Evolutionary conservation across 2,113 vertebrate genomes (phyloP), one percentile per base, ranked within the genome.

Genomic region (Anarhynchus alexandrinus): DNA sequence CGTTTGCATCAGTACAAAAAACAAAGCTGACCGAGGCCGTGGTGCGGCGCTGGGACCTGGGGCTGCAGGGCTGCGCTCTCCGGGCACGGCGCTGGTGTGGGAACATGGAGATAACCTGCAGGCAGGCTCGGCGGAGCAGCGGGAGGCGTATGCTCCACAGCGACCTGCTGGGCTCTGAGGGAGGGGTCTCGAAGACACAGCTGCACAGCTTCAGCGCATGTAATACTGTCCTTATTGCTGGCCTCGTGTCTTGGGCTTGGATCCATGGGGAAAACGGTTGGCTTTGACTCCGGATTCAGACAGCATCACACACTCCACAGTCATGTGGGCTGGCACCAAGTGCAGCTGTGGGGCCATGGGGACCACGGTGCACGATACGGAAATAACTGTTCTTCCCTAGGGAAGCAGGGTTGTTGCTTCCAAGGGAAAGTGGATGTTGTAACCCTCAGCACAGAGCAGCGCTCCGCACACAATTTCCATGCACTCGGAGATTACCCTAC

Each of bases 11-110:
- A 7, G 85, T 59, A 79, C 81, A 69, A 64, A 82, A 70, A 80
- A 23, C 72, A 65, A 79, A 76, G 57, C 4, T 0, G 51, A 57
- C 30, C 3, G 4, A 21, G 45, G 38, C 69, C 1, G 0, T 27
- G 45, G 58, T 6, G 7, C 4, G 10, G 40, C 2, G 3, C 54
- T 55, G 80, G 40, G 54, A 67, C 11, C 5, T 2, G 4, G 51
- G 70, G 62, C 72, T 38, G 69, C 21, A 29, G 54, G 61, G 32
- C 38, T 13, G 21, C 1, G 4, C 64, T 47, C 29, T 55, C 36
- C 1, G 0, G 20, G 47, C n/a, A 6, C 0, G 0, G 36, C 0
- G 5, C 67, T 36, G 34, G 51, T 18, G 38, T 52, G 84, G 57
- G 67, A 69, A 73, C 6, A 1, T 6, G 20, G 83, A 70, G 32